phyloP scores from a whole-genome alignment of 1,140 invertebrate genomes.

The Pristionchus pacificus region DNA sequence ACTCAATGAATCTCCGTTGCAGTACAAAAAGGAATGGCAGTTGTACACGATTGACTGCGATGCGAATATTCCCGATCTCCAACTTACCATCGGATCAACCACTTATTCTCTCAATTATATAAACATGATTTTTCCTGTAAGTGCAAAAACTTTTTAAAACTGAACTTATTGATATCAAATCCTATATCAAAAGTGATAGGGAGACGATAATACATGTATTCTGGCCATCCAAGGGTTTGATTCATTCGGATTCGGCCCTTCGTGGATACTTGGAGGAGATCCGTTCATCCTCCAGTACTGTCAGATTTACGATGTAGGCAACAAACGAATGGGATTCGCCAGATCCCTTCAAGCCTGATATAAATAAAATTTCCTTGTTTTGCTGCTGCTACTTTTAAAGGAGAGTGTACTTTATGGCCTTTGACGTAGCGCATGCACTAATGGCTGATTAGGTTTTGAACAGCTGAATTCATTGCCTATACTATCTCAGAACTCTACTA shows the following conservation, averaged over 20 bases:
- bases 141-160: not conserved
- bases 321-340: slow-evolving; percentile 30
- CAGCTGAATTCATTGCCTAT: too few species aligned
- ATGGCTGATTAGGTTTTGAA: too few species aligned
- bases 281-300: slow-evolving; percentile 39
- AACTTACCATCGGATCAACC: slow-evolving; percentile 24
- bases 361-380: too few species aligned
- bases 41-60: slow-evolving; percentile 15
- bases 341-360: slow-evolving; percentile 26
- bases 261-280: slow-evolving; percentile 40
- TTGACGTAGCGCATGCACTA: too few species aligned
- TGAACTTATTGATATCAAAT: slow-evolving; percentile 6
- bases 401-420: too few species aligned
- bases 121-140: not conserved
- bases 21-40: slow-evolving; percentile 16
- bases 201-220: slow-evolving; percentile 26
- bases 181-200: slow-evolving; percentile 11
- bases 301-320: too few species aligned
- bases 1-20: not conserved
- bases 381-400: too few species aligned
- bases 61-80: slow-evolving; percentile 16
- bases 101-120: slow-evolving; percentile 14
- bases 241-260: slow-evolving; percentile 32
- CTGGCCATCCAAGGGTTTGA: slow-evolving; percentile 25
- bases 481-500: too few species aligned